Percentiles rank a stretch among this genome's conserved stretches.
These are phyloP conservation scores for Salvator merianae DNA, from an alignment of 2,113 vertebrate genomes.

Conservation along the genomic window DNA sequence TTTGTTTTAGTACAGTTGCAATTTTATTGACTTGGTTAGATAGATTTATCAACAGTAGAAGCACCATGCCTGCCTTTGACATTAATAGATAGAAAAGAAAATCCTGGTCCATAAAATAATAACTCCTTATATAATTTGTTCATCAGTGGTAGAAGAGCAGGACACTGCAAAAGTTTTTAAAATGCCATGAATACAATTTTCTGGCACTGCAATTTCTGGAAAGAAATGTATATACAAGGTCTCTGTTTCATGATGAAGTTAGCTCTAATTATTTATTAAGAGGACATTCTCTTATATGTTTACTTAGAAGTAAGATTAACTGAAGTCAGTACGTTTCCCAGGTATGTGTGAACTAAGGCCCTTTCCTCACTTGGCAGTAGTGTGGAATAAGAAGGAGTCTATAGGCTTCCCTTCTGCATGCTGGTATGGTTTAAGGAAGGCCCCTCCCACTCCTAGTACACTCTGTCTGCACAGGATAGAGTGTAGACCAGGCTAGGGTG, in stretches of 20 bases:
- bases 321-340: neutral
- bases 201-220: slow-evolving; percentile 36
- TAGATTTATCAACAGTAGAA: no score
- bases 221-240: slow-evolving; percentile 32
- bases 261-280: neutral
- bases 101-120: neutral
- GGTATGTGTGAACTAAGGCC: no score
- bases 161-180: slow-evolving; percentile 42
- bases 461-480: no score
- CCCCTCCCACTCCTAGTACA: no score
- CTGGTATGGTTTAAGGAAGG: no score
- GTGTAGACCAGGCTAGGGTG: no score
- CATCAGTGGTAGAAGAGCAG: slow-evolving; percentile 36
- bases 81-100: no score
- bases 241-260: neutral
- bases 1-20: no score
- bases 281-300: neutral
- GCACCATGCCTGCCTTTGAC: no score
- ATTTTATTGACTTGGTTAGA: neutral
- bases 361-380: no score
- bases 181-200: slow-evolving; percentile 24
- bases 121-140: neutral
- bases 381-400: no score
- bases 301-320: neutral
- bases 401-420: no score